Conservation (phyloP, 2,888 invertebrate species). For the Euphydryas editha region DNA sequence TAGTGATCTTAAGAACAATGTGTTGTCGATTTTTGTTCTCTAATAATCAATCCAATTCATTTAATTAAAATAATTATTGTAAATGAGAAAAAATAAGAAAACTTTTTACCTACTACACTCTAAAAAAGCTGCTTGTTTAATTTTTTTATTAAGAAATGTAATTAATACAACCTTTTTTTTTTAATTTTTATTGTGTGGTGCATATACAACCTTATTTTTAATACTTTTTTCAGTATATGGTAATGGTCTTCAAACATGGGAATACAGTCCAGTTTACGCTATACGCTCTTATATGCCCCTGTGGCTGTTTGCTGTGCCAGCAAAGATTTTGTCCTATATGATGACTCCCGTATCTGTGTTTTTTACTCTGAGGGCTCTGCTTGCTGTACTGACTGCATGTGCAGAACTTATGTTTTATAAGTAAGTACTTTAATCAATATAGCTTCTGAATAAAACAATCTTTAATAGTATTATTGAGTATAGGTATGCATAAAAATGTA, state of each 20-base stretch:
- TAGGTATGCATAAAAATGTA: too few species aligned
- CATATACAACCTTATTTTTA: neutral
- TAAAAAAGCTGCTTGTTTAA: too few species aligned
- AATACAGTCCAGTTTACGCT: conserved; percentile 97
- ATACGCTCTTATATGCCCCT: conserved; percentile 97
- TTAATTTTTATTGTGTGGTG: too few species aligned
- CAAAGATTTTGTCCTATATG: conserved; percentile 90
- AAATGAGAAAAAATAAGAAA: too few species aligned
- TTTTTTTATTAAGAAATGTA: too few species aligned
- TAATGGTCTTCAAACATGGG: conserved; percentile 99
- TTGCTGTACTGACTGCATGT: conserved; percentile 91
- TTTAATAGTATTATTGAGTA: too few species aligned
- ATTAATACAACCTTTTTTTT: too few species aligned
- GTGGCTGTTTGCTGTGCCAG: conserved; percentile 94
- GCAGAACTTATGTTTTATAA: conserved; percentile 97
- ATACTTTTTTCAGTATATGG: conserved; percentile 90
- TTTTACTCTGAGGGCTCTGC: conserved; percentile 91
- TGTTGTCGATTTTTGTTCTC: too few species aligned
- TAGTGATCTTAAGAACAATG: too few species aligned
- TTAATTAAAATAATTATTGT: too few species aligned
- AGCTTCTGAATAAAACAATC: neutral
- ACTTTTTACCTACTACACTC: too few species aligned
- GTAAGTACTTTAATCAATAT: conserved; percentile 84
- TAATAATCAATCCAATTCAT: too few species aligned
- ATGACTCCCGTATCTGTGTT: conserved; percentile 94